Evolutionary conservation across 1,140 invertebrate genomes (phyloP).

Genomic region (Vollenhovia emeryi): DNA sequence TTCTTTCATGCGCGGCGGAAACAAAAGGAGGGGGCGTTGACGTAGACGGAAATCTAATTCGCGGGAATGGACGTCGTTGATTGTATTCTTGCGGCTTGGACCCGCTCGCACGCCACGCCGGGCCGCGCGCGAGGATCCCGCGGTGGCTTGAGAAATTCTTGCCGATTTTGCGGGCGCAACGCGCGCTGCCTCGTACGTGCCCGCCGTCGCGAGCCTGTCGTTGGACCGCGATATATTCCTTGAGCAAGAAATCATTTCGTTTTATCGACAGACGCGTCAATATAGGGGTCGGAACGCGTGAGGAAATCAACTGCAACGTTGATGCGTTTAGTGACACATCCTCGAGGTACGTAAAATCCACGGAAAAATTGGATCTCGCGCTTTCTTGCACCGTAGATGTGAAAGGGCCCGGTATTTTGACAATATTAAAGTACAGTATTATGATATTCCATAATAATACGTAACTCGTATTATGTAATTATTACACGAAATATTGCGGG

Average conservation of each 20-base stretch:
- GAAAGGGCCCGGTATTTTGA: background rate
- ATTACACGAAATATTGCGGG: background rate
- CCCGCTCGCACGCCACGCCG: background rate
- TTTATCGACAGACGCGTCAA: slow-evolving; percentile 11
- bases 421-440: slow-evolving; percentile 12
- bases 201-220: slow-evolving; percentile 13
- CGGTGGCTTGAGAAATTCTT: slow-evolving; percentile 29
- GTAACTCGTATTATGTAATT: background rate
- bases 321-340: background rate
- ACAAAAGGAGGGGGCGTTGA: slow-evolving; percentile 46
- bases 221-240: slow-evolving; percentile 27
- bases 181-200: slow-evolving; percentile 13
- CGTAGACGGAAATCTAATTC: slow-evolving; percentile 58
- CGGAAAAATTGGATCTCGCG: slow-evolving; percentile 3
- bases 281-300: background rate
- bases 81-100: slow-evolving; percentile 31
- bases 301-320: slow-evolving; percentile 25
- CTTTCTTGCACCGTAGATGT: background rate
- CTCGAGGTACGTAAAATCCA: background rate
- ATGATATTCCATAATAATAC: background rate
- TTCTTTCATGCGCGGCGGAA: slow-evolving; percentile 66
- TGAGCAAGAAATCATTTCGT: slow-evolving; percentile 37
- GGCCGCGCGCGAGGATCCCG: background rate
- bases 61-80: slow-evolving; percentile 46
- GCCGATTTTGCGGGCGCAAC: background rate